Evolutionary conservation across 92 coral and sea anemone species (phyloP), one percentile per base, ranked within the genome.

Genomic region (Diadumene lineata): DNA sequence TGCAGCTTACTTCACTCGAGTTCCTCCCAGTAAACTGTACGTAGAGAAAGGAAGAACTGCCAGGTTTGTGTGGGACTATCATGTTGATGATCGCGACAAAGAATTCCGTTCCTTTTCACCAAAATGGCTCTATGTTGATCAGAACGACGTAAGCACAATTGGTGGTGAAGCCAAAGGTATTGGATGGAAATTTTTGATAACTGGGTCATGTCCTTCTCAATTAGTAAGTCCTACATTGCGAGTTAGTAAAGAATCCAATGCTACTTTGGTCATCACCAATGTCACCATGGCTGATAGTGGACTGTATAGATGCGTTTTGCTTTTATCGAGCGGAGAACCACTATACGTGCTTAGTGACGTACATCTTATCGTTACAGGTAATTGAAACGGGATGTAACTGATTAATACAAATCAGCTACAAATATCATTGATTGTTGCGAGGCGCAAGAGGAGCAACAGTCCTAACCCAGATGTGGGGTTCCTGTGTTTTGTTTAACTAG

Each of bases 211-310:
- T 68, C 72, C 72, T 21, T 11, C 72, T 38, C 27, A 33, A 15
- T 29, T 68, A 23, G 23, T 68, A 38, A 18, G 51, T 21, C 72
- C 72, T 38, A 68, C 27, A 19, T 2, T 53, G 19, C 72, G 72
- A 16, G 58, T 68, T 29, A 16, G 51, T n/a, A 43, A 38, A 38
- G 72, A 68, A 22, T 24, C 72, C 27, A 23, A 19, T 1, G 72
- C 72, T 30, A 68, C 72, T 33, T 24, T 68, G 72, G 72, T 68
- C 29, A 68, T 68, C 32, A 26, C 24, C 13, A 68, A 68, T 33
- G 72, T 68, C 48, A 68, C 72, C 29, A 38, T 68, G 57, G 72
- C 72, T 43, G 72, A 68, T 33, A 68, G 57, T 68, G 72, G 72
- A 2, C 31, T 51, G 15, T 68, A 68, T 68, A 56, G 72, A 68